Conservation (phyloP, 2,888 invertebrate species). For the Emesis russula region DNA sequence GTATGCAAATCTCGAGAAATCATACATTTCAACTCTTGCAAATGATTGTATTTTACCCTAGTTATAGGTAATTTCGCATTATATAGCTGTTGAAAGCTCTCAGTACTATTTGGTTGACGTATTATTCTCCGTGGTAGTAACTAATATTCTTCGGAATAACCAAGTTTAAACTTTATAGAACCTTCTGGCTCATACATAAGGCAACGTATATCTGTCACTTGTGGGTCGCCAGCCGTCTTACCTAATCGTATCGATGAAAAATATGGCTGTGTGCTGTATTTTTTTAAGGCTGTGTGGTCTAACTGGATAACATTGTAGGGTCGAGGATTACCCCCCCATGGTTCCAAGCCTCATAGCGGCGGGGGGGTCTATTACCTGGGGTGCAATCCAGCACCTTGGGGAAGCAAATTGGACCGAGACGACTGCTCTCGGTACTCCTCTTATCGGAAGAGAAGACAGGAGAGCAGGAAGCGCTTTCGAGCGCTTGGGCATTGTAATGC, state of each 20-base stretch:
- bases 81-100: conserved; percentile 7
- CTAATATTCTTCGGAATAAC: conserved; percentile 1
- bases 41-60: conserved; percentile 8
- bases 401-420: too few species aligned
- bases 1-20: not conserved
- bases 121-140: conserved; percentile 11
- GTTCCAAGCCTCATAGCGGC: too few species aligned
- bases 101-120: conserved; percentile 1
- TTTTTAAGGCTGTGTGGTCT: too few species aligned
- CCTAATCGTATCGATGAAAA: not conserved
- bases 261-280: not conserved
- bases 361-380: too few species aligned
- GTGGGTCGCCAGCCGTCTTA: conserved; percentile 2
- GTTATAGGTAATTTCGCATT: not conserved
- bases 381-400: too few species aligned
- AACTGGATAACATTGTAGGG: not conserved
- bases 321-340: too few species aligned
- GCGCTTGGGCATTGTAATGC: too few species aligned
- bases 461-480: too few species aligned
- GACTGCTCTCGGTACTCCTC: too few species aligned
- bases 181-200: not conserved
- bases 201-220: conserved; percentile 6
- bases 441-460: too few species aligned
- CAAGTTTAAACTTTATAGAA: conserved; percentile 3
- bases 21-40: not conserved